Conservation (phyloP, 2,113 vertebrate genomes). For the Camelus dromedarius region DNA sequence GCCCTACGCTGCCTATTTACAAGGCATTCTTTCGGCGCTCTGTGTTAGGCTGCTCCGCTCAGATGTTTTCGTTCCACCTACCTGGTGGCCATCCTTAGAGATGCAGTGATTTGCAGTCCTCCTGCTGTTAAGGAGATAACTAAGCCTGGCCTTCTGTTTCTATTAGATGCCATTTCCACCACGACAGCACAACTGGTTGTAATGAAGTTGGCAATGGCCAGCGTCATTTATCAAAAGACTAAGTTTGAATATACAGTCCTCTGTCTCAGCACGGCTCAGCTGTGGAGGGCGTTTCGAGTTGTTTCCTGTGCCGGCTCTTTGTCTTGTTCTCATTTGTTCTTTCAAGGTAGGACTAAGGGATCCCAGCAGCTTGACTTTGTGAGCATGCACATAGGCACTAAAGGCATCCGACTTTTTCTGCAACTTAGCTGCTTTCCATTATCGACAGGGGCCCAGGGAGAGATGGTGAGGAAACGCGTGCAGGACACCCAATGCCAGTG, state of each 20-base stretch:
- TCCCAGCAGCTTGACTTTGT: constrained; percentile 56
- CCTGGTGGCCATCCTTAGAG: neutral
- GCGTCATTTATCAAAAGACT: constrained; percentile 19
- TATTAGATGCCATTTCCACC: constrained; percentile 31
- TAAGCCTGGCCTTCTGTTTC: constrained; percentile 25
- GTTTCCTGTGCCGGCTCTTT: constrained; percentile 41
- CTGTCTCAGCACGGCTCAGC: neutral
- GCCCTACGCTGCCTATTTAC: neutral
- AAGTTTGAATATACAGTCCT: neutral
- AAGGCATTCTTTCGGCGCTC: neutral
- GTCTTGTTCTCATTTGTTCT: constrained; percentile 11
- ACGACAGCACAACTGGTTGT: constrained; percentile 43
- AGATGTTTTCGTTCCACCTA: neutral
- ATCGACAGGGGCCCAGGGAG: constrained; percentile 21
- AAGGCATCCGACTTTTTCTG: constrained; percentile 61
- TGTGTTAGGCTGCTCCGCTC: neutral
- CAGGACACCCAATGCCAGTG: neutral
- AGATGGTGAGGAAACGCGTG: neutral
- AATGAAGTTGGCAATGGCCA: constrained; percentile 1
- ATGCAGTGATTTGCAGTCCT: neutral
- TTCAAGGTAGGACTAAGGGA: neutral
- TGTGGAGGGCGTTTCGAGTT: neutral
- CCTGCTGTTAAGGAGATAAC: neutral
- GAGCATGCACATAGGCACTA: neutral
- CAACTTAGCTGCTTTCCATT: constrained; percentile 23